Percentiles rank a stretch among this genome's conserved stretches.
phyloP scores from a whole-genome alignment of 2,113 vertebrate genomes.

The Lates calcarifer region DNA sequence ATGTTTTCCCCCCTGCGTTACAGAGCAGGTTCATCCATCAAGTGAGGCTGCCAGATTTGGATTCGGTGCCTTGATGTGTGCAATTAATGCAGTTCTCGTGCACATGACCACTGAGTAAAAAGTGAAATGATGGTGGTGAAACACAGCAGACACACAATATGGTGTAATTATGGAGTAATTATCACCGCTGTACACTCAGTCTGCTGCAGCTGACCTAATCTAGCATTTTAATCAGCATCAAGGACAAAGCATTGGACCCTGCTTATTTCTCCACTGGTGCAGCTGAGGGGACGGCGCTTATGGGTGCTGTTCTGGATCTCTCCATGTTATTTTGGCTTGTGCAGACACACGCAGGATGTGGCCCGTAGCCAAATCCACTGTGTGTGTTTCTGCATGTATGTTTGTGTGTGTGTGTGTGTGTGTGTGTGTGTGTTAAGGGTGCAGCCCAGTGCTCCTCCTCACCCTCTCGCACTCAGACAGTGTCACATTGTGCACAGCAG shows the following conservation, averaged over 20 bases:
- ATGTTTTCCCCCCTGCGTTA: conserved; percentile 32
- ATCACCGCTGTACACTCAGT: conserved; percentile 59
- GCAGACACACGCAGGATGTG: conserved; percentile 70
- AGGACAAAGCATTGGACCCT: conserved; percentile 61
- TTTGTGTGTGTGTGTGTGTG: not conserved
- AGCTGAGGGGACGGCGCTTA: conserved; percentile 52
- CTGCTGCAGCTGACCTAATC: conserved; percentile 69
- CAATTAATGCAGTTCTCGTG: conserved; percentile 24
- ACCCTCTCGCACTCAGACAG: conserved; percentile 51
- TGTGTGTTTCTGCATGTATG: conserved; percentile 39
- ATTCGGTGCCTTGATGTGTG: not conserved
- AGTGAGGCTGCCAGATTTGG: not conserved
- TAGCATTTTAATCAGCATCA: conserved; percentile 74
- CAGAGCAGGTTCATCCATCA: conserved; percentile 24
- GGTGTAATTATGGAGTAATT: conserved; percentile 72
- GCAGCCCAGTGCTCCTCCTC: conserved; percentile 48
- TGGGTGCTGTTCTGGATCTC: conserved; percentile 36
- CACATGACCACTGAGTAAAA: conserved; percentile 25
- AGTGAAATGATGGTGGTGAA: conserved; percentile 20
- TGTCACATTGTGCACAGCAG: conserved; percentile 70
- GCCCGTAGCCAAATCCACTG: conserved; percentile 57
- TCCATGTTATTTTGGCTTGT: conserved; percentile 68
- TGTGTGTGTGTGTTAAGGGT: conserved; percentile 30
- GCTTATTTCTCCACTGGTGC: conserved; percentile 55
- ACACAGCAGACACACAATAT: conserved; percentile 56